Evolutionary conservation across 2,888 invertebrate species (phyloP).

Genomic region (Nomada lathburiana): DNA sequence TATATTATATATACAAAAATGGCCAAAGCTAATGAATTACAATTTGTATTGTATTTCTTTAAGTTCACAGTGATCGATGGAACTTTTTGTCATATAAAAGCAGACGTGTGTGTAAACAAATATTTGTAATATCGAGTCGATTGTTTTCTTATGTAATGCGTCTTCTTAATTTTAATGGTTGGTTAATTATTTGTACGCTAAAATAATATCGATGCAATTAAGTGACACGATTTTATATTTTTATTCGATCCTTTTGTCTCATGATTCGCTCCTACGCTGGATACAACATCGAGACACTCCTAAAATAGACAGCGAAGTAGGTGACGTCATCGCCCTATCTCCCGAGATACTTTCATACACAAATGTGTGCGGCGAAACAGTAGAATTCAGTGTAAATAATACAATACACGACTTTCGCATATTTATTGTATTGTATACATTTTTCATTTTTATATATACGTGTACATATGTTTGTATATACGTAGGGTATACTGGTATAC

Average conservation of each 20-base stretch:
- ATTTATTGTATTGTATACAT: constrained; percentile 4
- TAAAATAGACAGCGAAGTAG: constrained; percentile 81
- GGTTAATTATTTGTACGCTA: constrained; percentile 82
- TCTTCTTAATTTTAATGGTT: constrained; percentile 74
- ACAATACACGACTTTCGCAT: not conserved
- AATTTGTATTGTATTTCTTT: not conserved
- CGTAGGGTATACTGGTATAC: constrained; percentile 3
- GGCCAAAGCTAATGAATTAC: not conserved
- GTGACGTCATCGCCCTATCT: constrained; percentile 81
- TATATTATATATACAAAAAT: not conserved
- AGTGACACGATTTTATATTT: constrained; percentile 74
- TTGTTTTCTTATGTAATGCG: constrained; percentile 66
- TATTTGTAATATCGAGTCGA: constrained; percentile 61
- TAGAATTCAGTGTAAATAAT: constrained; percentile 48
- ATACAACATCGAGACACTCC: constrained; percentile 78
- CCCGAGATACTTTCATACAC: constrained; percentile 71
- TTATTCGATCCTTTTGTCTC: constrained; percentile 66
- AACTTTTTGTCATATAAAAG: constrained; percentile 54
- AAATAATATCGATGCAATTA: constrained; percentile 78
- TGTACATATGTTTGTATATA: not conserved
- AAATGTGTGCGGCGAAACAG: constrained; percentile 41
- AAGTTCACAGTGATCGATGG: constrained; percentile 28
- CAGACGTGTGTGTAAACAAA: constrained; percentile 46
- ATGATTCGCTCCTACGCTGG: constrained; percentile 63
- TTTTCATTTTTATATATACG: constrained; percentile 3